Evolutionary conservation across 1,140 invertebrate genomes (phyloP), one percentile per base, ranked within the genome.

Genomic region (Bombus ignitus): DNA sequence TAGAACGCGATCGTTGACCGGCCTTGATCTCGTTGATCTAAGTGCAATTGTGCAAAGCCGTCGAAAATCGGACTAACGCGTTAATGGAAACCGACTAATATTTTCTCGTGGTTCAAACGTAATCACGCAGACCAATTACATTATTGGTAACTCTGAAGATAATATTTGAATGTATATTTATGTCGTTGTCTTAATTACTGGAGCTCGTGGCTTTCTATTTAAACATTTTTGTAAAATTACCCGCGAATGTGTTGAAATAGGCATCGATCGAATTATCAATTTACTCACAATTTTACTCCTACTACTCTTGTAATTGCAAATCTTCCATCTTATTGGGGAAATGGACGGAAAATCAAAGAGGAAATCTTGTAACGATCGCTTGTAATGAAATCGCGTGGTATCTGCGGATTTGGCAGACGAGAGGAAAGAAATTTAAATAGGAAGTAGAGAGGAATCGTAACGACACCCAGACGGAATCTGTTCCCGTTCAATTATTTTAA

Each of bases 401-500:
- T 35, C 25, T 25, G 5, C 37, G n/a, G 35, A 71, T 71, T 35
- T 66, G 65, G 13, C n/a, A 35, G 15, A 66, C n/a, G 25, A 39
- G 2, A 42, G 39, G 2, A 44, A 32, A 44, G 15, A 47, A 47
- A 47, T 73, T 44, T n/a, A 73, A 68, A 68, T 68, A 22, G 32
- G 66, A 68, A 53, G 12, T 42, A 12, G 3, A 15, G 35, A 75
- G 18, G 15, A 35, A 12, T 18, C 42, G 8, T 2, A n/a, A 8
- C 18, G 42, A 47, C 72, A 25, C 15, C 32, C 62, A 6, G 18
- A 35, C 32, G 10, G 22, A 68, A 57, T 57, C 68, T 8, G 39
- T 39, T 53, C 44, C 6, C 32, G 73, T 13, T 53, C 68, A 72
- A 81, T 72, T 42, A 72, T 59, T 47, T 81, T 72, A 81, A 81